These are phyloP conservation scores for Puma concolor DNA, from an alignment of 2,113 vertebrate species.

Conservation along the genomic window DNA sequence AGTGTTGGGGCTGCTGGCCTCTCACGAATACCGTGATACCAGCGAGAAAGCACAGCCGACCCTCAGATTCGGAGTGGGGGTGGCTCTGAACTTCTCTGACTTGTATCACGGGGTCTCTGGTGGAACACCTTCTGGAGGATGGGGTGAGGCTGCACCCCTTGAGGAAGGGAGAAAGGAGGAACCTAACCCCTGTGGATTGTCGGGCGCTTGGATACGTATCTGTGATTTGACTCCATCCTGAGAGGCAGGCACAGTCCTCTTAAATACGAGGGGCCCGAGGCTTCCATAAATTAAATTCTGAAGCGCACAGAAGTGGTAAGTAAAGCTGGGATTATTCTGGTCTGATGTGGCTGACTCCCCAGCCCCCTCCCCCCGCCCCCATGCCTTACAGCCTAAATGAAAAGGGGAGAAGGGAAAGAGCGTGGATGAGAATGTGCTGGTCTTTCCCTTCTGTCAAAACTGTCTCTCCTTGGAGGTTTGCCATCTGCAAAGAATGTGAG, in stretches of 20 bases:
- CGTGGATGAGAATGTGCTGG: too few relatives aligned
- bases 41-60: neutral
- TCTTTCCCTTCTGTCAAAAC: neutral
- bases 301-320: neutral
- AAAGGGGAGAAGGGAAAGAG: neutral
- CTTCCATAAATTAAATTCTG: neutral
- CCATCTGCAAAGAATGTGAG: conserved; percentile 49
- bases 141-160: too few relatives aligned
- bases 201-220: neutral
- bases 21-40: neutral
- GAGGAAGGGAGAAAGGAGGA: neutral
- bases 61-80: neutral
- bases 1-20: neutral
- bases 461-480: conserved; percentile 21
- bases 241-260: neutral
- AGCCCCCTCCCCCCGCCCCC: neutral
- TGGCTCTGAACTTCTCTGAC: neutral
- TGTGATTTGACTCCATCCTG: neutral
- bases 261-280: neutral
- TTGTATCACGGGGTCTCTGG: neutral
- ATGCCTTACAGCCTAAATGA: neutral
- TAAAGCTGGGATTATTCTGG: neutral
- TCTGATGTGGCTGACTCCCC: neutral
- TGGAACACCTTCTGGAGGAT: neutral
- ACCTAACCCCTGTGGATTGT: rapidly evolving